Base-by-base conservation (phyloP, 2,113 vertebrate species). In the Nerophis lumbriciformis region DNA sequence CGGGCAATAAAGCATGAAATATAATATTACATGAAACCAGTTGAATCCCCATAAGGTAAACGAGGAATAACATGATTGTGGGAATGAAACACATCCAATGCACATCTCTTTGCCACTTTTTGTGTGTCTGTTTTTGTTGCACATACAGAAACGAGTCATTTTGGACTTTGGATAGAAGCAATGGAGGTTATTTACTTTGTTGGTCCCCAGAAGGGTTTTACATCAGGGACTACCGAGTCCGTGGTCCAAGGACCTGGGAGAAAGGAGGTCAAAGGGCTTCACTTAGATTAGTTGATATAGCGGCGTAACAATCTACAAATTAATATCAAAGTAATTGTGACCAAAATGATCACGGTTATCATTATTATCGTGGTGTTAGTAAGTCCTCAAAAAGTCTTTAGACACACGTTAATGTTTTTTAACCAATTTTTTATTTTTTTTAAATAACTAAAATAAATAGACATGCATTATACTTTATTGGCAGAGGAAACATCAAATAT, bases 1-100 rank as follows among this genome's bases (percentile, higher is more conserved):
- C 19, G 55, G 38, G 44, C 55, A 57, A 57, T 57, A 45, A 57
- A 57, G 44, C 55, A 6, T 45, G 55, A 57, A 57, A 57, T 57
- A 57, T 13, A 13, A 57, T 57, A 57, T 44, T 39, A 57, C 39
- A 57, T 57, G 10, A 57, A 57, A 57, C 55, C 42, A 16, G 16
- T 21, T 6, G 39, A 45, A 64, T 68, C 53, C 53, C 49, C 53
- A 50, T 12, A 19, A 60, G 38, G n/a, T 7, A 67, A 44, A 35
- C 64, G 42, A 10, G 12, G 5, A 59, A 54, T 51, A 48, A 16
- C 36, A 39, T 44, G 6, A 57, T 57, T 57, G 55, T 44, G 9
- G 39, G 51, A 69, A 61, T 39, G 11, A 38, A 57, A 10, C 55
- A 57, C 55, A 57, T 44, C 16, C 12, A 45, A 57, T 45, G 55